phyloP scores from a whole-genome alignment of 2,113 vertebrate species.

The Nerophis lumbriciformis region DNA sequence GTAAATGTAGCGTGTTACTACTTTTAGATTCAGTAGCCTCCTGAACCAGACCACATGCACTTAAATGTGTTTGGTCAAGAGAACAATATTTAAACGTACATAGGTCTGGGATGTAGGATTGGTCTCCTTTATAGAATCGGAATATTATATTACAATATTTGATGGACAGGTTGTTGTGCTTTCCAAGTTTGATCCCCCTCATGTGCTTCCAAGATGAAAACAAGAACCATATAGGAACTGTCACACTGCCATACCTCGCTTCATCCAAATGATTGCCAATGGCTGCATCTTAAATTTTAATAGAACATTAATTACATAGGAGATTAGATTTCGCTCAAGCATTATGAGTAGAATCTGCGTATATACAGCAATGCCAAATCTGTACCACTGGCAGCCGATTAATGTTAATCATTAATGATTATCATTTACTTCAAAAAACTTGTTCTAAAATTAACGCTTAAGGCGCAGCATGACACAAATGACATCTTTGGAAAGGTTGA shows the following conservation, averaged over 20 bases:
- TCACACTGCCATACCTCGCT: constrained; percentile 38
- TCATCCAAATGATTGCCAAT: constrained; percentile 35
- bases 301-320: constrained; percentile 48
- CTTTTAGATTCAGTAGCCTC: no score
- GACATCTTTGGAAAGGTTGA: constrained; percentile 43
- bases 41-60: no score
- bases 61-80: no score
- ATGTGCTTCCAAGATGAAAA: constrained; percentile 33
- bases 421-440: constrained; percentile 38
- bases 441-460: constrained; percentile 6
- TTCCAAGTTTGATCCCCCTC: constrained; percentile 6
- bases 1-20: no score
- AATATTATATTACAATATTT: constrained; percentile 2
- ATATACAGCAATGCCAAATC: constrained; percentile 58
- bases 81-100: no score
- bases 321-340: constrained; percentile 51
- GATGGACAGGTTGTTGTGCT: constrained; percentile 38
- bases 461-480: constrained; percentile 23
- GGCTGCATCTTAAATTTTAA: constrained; percentile 48
- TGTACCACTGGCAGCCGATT: constrained; percentile 27
- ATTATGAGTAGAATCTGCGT: constrained; percentile 45
- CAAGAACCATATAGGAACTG: constrained; percentile 32
- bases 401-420: constrained; percentile 52
- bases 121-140: no score
- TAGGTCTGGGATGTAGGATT: no score